Evolutionary conservation across 1,140 invertebrate genomes (phyloP).

Genomic region (Caenorhabditis remanei): DNA sequence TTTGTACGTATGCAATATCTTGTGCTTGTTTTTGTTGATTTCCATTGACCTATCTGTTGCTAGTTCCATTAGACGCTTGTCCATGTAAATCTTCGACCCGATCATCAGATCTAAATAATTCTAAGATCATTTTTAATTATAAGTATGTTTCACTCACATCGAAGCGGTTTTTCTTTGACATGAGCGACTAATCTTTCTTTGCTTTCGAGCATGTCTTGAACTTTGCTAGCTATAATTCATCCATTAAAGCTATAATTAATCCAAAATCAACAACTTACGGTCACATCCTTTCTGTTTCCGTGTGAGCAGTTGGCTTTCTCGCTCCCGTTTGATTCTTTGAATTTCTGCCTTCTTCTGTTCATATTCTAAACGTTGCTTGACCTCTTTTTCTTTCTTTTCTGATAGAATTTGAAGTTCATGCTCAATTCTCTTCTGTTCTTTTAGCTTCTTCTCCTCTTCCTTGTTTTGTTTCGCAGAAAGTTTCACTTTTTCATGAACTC

Average conservation of each 20-base stretch:
- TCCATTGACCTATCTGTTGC: background rate
- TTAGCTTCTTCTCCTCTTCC: background rate
- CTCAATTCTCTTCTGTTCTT: background rate
- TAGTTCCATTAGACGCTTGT: background rate
- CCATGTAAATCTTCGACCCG: background rate
- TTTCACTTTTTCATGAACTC: background rate
- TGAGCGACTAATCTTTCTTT: background rate
- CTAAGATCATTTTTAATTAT: too few species aligned
- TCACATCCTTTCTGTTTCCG: too few species aligned
- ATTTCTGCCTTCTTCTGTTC: background rate
- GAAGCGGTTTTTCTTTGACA: background rate
- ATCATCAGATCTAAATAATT: constrained; percentile 3
- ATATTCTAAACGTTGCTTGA: background rate
- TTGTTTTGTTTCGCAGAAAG: background rate
- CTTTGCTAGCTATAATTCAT: background rate
- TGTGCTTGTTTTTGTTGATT: background rate
- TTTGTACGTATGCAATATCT: background rate
- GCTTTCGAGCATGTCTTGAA: background rate
- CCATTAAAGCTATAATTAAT: too few species aligned
- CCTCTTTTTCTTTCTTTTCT: constrained; percentile 18
- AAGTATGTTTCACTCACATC: constrained; percentile 3
- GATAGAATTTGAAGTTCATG: background rate
- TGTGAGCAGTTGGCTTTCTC: too few species aligned
- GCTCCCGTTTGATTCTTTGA: background rate
- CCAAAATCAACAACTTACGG: too few species aligned